Percentiles rank a stretch among this genome's conserved stretches.
phyloP scores from a whole-genome alignment of 2,113 vertebrate genomes.

The Crotalus viridis region DNA sequence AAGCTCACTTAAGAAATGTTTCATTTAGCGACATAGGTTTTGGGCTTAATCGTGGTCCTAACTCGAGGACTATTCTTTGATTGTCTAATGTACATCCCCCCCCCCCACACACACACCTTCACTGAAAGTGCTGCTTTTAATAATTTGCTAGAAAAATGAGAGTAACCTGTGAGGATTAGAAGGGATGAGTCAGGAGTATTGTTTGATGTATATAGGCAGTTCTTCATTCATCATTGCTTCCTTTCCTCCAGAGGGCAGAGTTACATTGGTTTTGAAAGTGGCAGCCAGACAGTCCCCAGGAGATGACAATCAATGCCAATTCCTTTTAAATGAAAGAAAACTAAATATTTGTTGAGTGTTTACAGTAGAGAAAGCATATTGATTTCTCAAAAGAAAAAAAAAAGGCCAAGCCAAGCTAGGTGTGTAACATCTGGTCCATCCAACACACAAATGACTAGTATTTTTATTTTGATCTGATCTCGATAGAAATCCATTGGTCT shows the following conservation, averaged over 20 bases:
- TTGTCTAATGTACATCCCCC: background rate
- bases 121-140: constrained; percentile 8
- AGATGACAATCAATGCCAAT: constrained; percentile 36
- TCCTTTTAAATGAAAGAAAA: constrained; percentile 39
- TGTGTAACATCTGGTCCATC: background rate
- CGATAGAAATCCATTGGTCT: background rate
- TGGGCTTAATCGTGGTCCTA: too few species aligned
- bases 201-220: background rate
- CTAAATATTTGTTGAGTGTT: constrained; percentile 20
- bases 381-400: constrained; percentile 30
- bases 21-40: too few species aligned
- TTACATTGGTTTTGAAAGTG: constrained; percentile 26
- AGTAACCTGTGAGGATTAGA: constrained; percentile 32
- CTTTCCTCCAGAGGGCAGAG: constrained; percentile 32
- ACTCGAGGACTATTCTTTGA: background rate
- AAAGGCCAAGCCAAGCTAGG: background rate
- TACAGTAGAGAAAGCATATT: background rate
- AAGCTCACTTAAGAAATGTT: too few species aligned
- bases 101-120: background rate
- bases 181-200: constrained; percentile 38
- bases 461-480: background rate
- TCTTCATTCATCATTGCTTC: constrained; percentile 43
- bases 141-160: constrained; percentile 21
- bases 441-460: background rate
- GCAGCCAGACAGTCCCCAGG: constrained; percentile 37